Evolutionary conservation across 2,888 invertebrate species (phyloP).

Genomic region (Synergus laeviventris): DNA sequence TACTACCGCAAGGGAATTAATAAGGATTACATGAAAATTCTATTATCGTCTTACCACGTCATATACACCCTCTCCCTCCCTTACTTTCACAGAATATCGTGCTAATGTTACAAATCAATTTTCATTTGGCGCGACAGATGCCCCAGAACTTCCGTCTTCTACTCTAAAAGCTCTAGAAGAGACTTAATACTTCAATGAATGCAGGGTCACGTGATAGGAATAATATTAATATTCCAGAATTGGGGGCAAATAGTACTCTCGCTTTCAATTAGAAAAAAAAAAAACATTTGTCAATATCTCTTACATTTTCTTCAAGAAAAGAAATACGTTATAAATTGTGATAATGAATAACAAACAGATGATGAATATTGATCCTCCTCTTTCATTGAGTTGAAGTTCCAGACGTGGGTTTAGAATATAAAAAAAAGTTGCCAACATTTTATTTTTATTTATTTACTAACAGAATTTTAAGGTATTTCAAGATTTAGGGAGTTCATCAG

Average conservation of each 20-base stretch:
- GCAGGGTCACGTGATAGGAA: slow-evolving; percentile 13
- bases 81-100: slow-evolving; percentile 46
- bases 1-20: slow-evolving; percentile 73
- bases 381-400: no score
- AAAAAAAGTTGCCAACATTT: no score
- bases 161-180: neutral
- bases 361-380: neutral
- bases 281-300: neutral
- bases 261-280: neutral
- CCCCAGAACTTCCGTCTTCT: slow-evolving; percentile 20
- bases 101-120: slow-evolving; percentile 62
- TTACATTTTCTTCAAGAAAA: neutral
- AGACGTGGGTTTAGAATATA: no score
- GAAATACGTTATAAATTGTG: neutral
- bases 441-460: no score
- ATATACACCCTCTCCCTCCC: neutral
- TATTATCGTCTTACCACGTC: slow-evolving; percentile 69
- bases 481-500: no score
- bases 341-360: neutral
- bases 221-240: slow-evolving; percentile 27
- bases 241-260: neutral
- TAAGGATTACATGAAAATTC: slow-evolving; percentile 74
- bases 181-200: slow-evolving; percentile 24
- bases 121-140: slow-evolving; percentile 45
- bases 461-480: no score